Evolutionary conservation across 2,797 vertebrate species (phyloP).

Genomic region (Rhynchonycteris naso): DNA sequence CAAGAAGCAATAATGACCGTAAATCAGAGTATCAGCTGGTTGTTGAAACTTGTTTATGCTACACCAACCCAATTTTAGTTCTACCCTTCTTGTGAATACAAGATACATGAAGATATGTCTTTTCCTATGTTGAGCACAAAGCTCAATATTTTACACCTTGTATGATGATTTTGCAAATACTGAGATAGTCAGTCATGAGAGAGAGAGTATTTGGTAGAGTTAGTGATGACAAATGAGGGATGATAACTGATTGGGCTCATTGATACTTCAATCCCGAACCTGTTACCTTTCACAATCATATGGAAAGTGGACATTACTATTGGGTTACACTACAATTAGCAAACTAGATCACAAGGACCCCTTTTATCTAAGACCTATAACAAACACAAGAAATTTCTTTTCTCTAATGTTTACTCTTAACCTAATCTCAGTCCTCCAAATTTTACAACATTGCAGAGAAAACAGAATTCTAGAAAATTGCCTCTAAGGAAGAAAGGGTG

Average conservation of each 20-base stretch:
- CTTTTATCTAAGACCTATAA: background rate
- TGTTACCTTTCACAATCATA: background rate
- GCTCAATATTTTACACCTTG: background rate
- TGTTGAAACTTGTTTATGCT: conserved; percentile 22
- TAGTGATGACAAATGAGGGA: background rate
- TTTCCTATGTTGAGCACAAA: background rate
- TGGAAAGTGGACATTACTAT: background rate
- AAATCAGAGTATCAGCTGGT: background rate
- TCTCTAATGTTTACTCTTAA: background rate
- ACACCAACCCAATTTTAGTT: conserved; percentile 7
- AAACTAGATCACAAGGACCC: background rate
- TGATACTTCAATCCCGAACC: background rate
- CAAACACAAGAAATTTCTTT: background rate
- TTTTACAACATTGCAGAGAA: conserved; percentile 16
- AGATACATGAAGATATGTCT: background rate
- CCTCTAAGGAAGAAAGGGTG: background rate
- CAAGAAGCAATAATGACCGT: background rate
- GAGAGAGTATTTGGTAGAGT: background rate
- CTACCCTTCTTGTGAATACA: background rate
- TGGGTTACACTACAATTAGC: background rate
- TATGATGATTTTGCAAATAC: background rate
- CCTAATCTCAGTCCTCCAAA: background rate
- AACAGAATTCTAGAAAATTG: background rate
- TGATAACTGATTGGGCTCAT: background rate
- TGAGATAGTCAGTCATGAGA: background rate